Evolutionary conservation across 2,113 vertebrate genomes (phyloP).

Genomic region (Dasyornis broadbenti): DNA sequence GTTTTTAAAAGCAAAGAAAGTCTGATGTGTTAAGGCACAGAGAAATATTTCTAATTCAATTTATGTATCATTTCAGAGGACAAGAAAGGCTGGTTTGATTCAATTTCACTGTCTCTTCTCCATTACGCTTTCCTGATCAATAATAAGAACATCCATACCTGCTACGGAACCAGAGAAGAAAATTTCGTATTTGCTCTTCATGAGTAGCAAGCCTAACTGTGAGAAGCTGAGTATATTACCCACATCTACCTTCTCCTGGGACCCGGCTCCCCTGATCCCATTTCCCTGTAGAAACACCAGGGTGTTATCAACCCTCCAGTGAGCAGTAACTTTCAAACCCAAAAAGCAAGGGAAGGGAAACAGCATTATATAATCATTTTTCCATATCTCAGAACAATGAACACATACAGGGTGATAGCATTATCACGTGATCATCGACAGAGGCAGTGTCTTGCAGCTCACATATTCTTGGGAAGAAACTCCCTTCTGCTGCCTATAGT

Average conservation of each 20-base stretch:
- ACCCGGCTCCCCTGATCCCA: not conserved
- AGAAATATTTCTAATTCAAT: not conserved
- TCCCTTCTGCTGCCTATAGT: not conserved
- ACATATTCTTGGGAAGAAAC: not conserved
- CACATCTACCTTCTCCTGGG: fast-evolving
- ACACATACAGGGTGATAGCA: not conserved
- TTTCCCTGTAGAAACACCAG: not conserved
- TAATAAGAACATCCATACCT: not conserved
- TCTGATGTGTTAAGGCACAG: not conserved
- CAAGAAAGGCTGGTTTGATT: not conserved
- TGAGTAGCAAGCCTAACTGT: not conserved
- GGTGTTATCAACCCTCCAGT: not conserved
- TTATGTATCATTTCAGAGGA: not conserved
- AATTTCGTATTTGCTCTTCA: not conserved
- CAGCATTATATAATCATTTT: not conserved
- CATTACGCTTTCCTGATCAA: not conserved
- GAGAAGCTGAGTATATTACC: not conserved
- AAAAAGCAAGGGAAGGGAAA: not conserved
- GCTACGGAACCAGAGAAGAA: not conserved
- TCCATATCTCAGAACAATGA: not conserved
- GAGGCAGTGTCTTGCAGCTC: not conserved
- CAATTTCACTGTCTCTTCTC: not conserved
- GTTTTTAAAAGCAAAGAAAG: not conserved
- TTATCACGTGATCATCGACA: not conserved
- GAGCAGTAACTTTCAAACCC: not conserved